Evolutionary conservation across 2,797 vertebrate species (phyloP), one percentile per base, ranked within the genome.

Genomic region (Hoplostethus mediterraneus): DNA sequence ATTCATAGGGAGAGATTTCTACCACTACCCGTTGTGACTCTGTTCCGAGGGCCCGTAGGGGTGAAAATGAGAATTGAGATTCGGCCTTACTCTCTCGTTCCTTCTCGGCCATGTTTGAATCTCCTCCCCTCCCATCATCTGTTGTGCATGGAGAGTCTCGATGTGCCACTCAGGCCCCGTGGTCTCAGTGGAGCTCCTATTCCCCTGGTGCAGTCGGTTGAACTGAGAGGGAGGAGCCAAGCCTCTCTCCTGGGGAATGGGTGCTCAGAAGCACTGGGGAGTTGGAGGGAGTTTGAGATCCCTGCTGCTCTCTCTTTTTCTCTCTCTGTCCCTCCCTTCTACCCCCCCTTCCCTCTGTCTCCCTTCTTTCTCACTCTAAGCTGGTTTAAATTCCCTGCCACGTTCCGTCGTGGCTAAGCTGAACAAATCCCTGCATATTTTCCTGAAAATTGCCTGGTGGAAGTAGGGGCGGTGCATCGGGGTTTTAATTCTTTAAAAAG

Each of bases 341-440:
- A 14, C 40, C 51, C 53, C 12, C 25, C 49, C 21, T 11, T 57
- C 54, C n/a, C 38, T 80, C 69, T 38, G 10, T 53, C 36, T 44
- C 28, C 36, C 63, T 77, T 47, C 63, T 75, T 47, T 66, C 45
- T 58, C 48, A 71, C 47, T 75, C 48, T 72, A 81, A 88, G 79
- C 84, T 84, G 66, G 61, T 83, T 91, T 84, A 65, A 73, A 89
- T 83, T 87, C 75, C 81, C 58, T 73, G 72, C 75, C 82, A 78
- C 58, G 63, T 84, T 71, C 73, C 62, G 66, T 77, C n/a, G 47
- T 38, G 53, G 54, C 75, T 87, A 90, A 91, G 87, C 83, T 79
- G 82, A 83, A 89, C 78, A 90, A 89, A 93, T 88, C 87, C 76
- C 30, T 80, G 75, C 73, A 87, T 87, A 85, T 90, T 90, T 88